Evolutionary conservation across 2,888 invertebrate species (phyloP).

Genomic region (Amphiduros pacificus): DNA sequence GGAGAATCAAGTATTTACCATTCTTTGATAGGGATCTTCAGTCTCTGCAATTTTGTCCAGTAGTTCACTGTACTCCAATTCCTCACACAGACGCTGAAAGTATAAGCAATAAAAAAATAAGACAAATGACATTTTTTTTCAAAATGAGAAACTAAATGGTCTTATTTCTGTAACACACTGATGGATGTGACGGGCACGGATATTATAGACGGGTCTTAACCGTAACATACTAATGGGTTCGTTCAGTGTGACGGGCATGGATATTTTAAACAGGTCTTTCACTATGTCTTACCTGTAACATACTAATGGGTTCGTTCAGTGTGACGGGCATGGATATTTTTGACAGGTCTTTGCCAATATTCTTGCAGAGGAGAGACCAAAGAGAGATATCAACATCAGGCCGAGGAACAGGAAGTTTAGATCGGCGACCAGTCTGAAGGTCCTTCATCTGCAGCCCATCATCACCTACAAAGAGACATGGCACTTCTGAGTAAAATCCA

Average conservation of each 20-base stretch:
- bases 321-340: constrained; percentile 87
- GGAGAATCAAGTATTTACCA: constrained; percentile 66
- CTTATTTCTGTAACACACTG: neutral
- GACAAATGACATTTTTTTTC: neutral
- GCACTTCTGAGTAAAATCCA: neutral
- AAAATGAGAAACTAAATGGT: neutral
- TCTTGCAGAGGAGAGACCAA: constrained; percentile 70
- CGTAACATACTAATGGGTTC: constrained; percentile 82
- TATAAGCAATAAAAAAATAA: neutral
- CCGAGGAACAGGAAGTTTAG: constrained; percentile 71
- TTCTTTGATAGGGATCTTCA: constrained; percentile 71
- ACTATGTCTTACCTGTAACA: constrained; percentile 73
- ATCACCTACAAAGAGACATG: constrained; percentile 1
- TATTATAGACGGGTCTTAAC: too few relatives aligned
- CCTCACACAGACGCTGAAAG: constrained; percentile 75
- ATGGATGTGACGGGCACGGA: too few relatives aligned
- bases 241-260: constrained; percentile 84
- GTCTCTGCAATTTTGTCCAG: constrained; percentile 74
- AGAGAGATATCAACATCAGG: constrained; percentile 71
- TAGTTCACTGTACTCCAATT: constrained; percentile 80
- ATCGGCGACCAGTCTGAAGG: constrained; percentile 66
- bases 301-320: constrained; percentile 80
- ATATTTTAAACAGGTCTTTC: constrained; percentile 81
- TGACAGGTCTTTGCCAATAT: constrained; percentile 83
- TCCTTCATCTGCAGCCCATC: constrained; percentile 15